Evolutionary conservation across 2,888 invertebrate genomes (phyloP), one percentile per base, ranked within the genome.

Genomic region (Leptura quadrifasciata): DNA sequence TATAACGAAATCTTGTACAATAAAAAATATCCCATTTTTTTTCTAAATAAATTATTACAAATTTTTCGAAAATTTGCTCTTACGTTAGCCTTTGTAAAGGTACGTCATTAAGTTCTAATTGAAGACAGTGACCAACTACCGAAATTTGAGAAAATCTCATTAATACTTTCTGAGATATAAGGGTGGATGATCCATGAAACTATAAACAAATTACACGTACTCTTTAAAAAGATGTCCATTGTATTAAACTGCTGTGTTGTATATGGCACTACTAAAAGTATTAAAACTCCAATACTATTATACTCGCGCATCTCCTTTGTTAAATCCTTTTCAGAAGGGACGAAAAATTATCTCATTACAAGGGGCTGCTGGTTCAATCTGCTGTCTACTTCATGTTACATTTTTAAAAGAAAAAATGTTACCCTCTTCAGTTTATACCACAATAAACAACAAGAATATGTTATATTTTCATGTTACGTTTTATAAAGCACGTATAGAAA

Each of bases 401-500:
- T 58, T 58, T 58, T 58, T 58, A 58, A 58, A 58, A 27, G 21
- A 58, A 58, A 58, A 47, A 47, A 47, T 27, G 24, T 58, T 18
- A 17, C 31, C 60, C 27, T 61, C 27, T 61, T 31, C 60, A 61
- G 31, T 61, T 27, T 61, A 61, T 61, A 31, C 31, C 60, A 31
- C 31, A 31, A 31, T 31, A 61, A 31, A 61, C 58, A 61, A 61
- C 60, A 61, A 27, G 24, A 27, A 31, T 31, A 31, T 61, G 60
- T 31, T 21, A 61, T 24, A 24, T 61, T 31, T 27, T 61, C 31
- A 17, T 31, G 8, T 31, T 61, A 61, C 9, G 17, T 61, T 61
- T 61, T 47, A 61, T 31, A 61, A 31, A 61, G 60, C 27, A 61
- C 60, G 31, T 31, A n/a, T n/a, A 61, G 17, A 31, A 27, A 61